Conservation (phyloP, 2,888 invertebrate species). For the Cheilosia pagana region DNA sequence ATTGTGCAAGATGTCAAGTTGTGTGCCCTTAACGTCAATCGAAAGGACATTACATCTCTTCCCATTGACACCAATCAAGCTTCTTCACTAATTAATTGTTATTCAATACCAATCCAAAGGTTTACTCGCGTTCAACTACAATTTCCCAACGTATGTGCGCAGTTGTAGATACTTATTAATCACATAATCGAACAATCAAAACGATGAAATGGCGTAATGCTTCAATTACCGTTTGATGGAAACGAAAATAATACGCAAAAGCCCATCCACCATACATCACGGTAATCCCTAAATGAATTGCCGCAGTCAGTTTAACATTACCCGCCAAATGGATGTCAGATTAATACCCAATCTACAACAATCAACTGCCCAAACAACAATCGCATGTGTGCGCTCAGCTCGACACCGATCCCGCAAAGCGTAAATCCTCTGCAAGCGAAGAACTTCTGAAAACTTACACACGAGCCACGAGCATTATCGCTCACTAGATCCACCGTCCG, state of each 20-base stretch:
- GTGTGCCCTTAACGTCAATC: neutral
- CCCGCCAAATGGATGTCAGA: conserved; percentile 26
- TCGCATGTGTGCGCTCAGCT: conserved; percentile 20
- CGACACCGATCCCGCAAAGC: conserved; percentile 8
- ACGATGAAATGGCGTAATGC: conserved; percentile 44
- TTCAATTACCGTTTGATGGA: conserved; percentile 58
- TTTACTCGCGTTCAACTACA: neutral
- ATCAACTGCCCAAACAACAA: conserved; percentile 38
- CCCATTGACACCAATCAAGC: conserved; percentile 45
- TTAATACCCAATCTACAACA: conserved; percentile 39
- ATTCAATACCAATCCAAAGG: conserved; percentile 30
- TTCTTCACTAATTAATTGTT: conserved; percentile 58
- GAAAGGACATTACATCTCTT: conserved; percentile 40
- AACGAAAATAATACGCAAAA: conserved; percentile 33
- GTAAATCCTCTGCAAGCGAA: conserved; percentile 35
- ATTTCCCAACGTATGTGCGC: conserved; percentile 22
- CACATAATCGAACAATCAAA: conserved; percentile 24
- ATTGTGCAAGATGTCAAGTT: neutral
- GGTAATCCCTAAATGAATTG: conserved; percentile 59
- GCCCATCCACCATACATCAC: conserved; percentile 55
- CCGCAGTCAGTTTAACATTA: conserved; percentile 41
- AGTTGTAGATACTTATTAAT: conserved; percentile 4
- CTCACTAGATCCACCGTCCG: conserved; percentile 27
- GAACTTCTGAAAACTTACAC: conserved; percentile 44
- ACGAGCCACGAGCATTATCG: conserved; percentile 67